Evolutionary conservation across 1,140 invertebrate species (phyloP), one percentile per base, ranked within the genome.

Genomic region (Bombus pascuorum): DNA sequence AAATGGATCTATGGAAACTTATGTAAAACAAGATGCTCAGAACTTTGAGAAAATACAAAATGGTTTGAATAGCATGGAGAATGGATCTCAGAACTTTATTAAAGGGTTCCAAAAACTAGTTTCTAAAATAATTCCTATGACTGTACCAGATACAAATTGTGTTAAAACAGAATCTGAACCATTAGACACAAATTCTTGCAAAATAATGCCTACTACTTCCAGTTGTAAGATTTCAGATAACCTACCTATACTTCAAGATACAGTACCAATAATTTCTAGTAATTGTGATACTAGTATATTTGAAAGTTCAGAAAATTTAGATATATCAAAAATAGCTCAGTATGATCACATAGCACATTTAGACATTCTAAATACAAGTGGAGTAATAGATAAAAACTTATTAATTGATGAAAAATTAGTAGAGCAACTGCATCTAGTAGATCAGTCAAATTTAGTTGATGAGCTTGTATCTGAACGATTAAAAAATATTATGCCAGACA

Each of bases 381-480:
- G 92, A 0, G 93, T 93, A 0, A 94, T 95, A 37, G 94, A 94
- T 78, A 95, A 95, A 70, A 94, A 94, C 80, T 89, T 95, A 65
- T 91, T 95, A 83, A 94, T 95, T 22, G 94, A 95, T 72, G 94
- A 94, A 39, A 95, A 95, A 83, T 89, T 95, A 44, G 94, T 93
- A 2, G 94, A 95, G 47, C 93, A 94, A 8, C 79, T 94, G 42
- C 92, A 94, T 83, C 82, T 94, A 12, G 93, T 93, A 1, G 94
- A 95, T 72, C 94, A 94, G 81, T 90, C 93, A 2, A 92, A 93
- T 84, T 91, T 95, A 57, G 93, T 94, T 8, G 94, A 95, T 81
- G 93, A 95, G 72, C 53, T 95, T 32, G 94, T 95, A 10, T 93
- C 92, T 0, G 94, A 95, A 81, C 91, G 94, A 87, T 78, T 95